Conservation (phyloP, 2,113 vertebrate species). For the Gadus chalcogrammus region DNA sequence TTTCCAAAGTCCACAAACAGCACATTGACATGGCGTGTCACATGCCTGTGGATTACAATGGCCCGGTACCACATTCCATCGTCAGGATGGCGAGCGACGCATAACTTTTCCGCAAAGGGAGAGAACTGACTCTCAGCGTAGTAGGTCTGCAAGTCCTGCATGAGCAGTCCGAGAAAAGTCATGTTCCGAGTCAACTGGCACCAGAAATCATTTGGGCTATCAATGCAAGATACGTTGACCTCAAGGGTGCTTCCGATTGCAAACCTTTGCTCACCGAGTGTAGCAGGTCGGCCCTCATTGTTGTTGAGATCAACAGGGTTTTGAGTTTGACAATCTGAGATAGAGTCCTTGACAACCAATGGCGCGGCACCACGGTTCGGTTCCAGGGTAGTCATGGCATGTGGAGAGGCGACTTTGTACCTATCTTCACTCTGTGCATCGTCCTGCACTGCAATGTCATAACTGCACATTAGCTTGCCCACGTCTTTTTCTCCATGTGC, state of each 20-base stretch:
- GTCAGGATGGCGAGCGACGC: slow-evolving; percentile 79
- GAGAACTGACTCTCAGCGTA: slow-evolving; percentile 70
- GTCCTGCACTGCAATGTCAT: slow-evolving; percentile 69
- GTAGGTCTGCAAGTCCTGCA: slow-evolving; percentile 81
- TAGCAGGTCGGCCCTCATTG: slow-evolving; percentile 26
- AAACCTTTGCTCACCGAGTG: slow-evolving; percentile 69
- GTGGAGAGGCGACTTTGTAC: neutral
- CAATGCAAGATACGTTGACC: slow-evolving; percentile 76
- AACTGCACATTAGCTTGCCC: slow-evolving; percentile 70
- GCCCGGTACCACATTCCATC: slow-evolving; percentile 86
- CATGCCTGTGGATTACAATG: slow-evolving; percentile 68
- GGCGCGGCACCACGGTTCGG: slow-evolving; percentile 12
- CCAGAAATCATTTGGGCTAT: slow-evolving; percentile 88
- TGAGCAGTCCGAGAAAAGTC: slow-evolving; percentile 70
- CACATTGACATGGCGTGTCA: slow-evolving; percentile 73
- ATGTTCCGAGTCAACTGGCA: slow-evolving; percentile 79
- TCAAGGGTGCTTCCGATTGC: slow-evolving; percentile 83
- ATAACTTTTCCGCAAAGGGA: slow-evolving; percentile 64
- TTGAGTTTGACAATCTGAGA: slow-evolving; percentile 12
- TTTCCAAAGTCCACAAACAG: slow-evolving; percentile 88
- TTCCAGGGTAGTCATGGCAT: neutral
- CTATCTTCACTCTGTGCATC: slow-evolving; percentile 37
- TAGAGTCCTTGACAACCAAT: too few relatives aligned
- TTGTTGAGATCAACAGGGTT: neutral
- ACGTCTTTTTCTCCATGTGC: slow-evolving; percentile 74